phyloP scores from a whole-genome alignment of 1,140 invertebrate genomes.

The Venustaconcha ellipsiformis region DNA sequence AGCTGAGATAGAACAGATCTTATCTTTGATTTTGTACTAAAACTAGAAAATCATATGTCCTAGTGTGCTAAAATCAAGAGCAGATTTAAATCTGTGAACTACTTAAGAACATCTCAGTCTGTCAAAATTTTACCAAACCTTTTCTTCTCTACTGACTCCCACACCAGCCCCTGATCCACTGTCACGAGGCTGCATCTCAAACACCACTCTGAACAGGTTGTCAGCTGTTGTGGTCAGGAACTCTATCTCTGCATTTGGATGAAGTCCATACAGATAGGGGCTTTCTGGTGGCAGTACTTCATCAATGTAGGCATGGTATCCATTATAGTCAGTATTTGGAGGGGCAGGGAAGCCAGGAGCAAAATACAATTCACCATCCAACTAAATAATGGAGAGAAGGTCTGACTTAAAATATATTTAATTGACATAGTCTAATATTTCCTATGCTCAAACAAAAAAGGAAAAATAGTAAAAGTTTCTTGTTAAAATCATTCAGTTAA shows the following conservation, averaged over 20 bases:
- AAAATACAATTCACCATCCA: constrained; percentile 89
- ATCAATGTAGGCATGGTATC: constrained; percentile 94
- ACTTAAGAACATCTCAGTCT: too few species aligned
- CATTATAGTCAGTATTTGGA: constrained; percentile 87
- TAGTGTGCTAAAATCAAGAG: not conserved
- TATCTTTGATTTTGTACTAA: not conserved
- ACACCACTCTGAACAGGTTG: constrained; percentile 89
- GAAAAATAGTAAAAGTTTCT: too few species aligned
- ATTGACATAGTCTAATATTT: too few species aligned
- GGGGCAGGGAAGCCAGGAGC: constrained; percentile 89
- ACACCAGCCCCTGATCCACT: constrained; percentile 82
- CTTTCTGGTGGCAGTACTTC: constrained; percentile 89
- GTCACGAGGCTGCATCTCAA: constrained; percentile 94
- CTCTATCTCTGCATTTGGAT: constrained; percentile 95
- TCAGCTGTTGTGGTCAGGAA: constrained; percentile 91
- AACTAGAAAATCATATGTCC: not conserved
- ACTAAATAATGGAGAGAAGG: constrained; percentile 67
- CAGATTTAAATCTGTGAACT: too few species aligned
- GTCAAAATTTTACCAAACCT: constrained; percentile 71
- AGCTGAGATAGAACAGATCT: too few species aligned
- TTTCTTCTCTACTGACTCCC: constrained; percentile 89
- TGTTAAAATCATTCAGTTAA: too few species aligned
- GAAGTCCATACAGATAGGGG: constrained; percentile 90
- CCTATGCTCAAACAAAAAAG: too few species aligned
- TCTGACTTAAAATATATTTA: too few species aligned